Evolutionary conservation across 2,888 invertebrate species (phyloP), one percentile per base, ranked within the genome.

Genomic region (Polydrusus cervinus): DNA sequence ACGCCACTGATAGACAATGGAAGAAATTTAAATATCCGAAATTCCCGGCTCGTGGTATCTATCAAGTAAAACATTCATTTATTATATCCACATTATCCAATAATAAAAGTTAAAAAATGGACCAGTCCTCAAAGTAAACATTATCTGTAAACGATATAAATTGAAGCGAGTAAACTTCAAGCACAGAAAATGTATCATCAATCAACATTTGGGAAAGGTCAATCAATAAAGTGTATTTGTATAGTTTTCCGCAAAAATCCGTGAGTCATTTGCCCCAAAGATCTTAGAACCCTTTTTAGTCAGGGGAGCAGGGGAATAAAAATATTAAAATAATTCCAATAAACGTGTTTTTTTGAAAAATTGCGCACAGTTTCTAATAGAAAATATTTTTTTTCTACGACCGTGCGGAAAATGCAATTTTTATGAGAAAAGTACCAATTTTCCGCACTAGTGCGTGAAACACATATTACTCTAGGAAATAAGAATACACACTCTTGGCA

Each of bases 211-310:
- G 62, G 69, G 72, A 76, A 76, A 72, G 76, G 76, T 76, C 76
- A 76, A 76, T 76, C 76, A 71, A 76, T 76, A 76, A 71, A 71
- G 65, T 76, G 76, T 76, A 72, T 76, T 72, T 76, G 76, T 69
- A 72, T 71, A 76, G 72, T 76, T 60, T 68, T 64, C 76, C 71
- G 71, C 75, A 75, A 75, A 75, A 75, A 71, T 66, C 60, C 55
- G 57, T 71, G 66, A 75, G 70, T 75, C 62, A 72, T 38, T 57
- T 13, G 57, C 65, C 34, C 3, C 34, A 34, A n/a, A 55, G 68
- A 57, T 53, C 66, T n/a, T 53, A 66, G 38, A 57, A 18, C 61
- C 68, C 25, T 60, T 61, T 69, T 47, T 11, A 10, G 14, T 25
- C 53, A 53, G 25, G 3, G 53, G 25, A 25, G n/a, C n/a, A 20